These are phyloP conservation scores for Agriotes lineatus DNA, from an alignment of 2,888 invertebrate species.

Conservation along the genomic window DNA sequence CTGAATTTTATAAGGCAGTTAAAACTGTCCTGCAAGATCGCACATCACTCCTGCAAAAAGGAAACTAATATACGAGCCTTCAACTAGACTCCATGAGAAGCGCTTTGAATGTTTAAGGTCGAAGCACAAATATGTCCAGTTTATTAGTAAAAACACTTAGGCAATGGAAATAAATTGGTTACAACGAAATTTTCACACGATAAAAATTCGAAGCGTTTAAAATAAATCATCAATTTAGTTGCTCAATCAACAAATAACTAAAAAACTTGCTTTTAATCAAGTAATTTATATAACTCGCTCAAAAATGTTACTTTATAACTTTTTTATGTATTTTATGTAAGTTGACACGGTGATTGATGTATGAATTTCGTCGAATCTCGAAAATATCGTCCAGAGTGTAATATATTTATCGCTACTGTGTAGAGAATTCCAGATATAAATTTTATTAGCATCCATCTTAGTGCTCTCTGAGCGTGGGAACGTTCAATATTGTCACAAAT, in stretches of 20 bases:
- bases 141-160: slow-evolving; percentile 29
- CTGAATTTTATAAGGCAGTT: slow-evolving; percentile 54
- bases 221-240: slow-evolving; percentile 42
- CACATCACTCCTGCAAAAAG: slow-evolving; percentile 49
- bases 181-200: slow-evolving; percentile 44
- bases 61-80: slow-evolving; percentile 27
- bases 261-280: slow-evolving; percentile 45
- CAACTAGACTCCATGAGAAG: slow-evolving; percentile 30
- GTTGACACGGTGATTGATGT: slow-evolving; percentile 51
- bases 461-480: slow-evolving; percentile 68
- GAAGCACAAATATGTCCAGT: slow-evolving; percentile 25
- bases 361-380: slow-evolving; percentile 52
- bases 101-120: slow-evolving; percentile 30
- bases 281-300: slow-evolving; percentile 43
- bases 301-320: slow-evolving; percentile 43
- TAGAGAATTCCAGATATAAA: slow-evolving; percentile 50
- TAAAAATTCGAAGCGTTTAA: slow-evolving; percentile 38
- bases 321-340: slow-evolving; percentile 45
- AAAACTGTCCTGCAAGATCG: slow-evolving; percentile 48
- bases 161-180: slow-evolving; percentile 35
- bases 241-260: slow-evolving; percentile 42
- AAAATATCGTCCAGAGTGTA: slow-evolving; percentile 56
- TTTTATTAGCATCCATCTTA: slow-evolving; percentile 50
- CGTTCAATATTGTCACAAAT: slow-evolving; percentile 70
- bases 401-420: slow-evolving; percentile 59